A percentile compares a stretch with the other conserved stretches of the same genome.
Evolutionary conservation across 2,113 vertebrate genomes (phyloP).

Genomic region (Brachypodius melanocephalos): DNA sequence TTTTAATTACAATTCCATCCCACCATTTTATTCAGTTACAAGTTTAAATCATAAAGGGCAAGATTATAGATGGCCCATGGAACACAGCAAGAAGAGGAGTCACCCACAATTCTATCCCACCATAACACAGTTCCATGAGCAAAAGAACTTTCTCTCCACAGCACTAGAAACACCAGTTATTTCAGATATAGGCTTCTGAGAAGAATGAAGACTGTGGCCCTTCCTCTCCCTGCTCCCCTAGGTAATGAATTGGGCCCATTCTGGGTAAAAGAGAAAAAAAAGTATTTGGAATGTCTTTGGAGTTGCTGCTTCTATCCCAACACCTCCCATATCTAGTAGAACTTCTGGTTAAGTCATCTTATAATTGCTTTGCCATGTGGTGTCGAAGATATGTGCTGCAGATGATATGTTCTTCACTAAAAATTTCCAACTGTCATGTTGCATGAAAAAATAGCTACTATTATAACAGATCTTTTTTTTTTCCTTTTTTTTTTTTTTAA

Average conservation of each 20-base stretch:
- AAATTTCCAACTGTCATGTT: conserved; percentile 40
- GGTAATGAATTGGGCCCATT: background rate
- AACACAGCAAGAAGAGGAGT: background rate
- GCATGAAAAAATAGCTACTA: conserved; percentile 27
- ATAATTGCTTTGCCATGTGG: conserved; percentile 26
- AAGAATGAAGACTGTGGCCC: background rate
- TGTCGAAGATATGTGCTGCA: background rate
- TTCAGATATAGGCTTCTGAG: background rate
- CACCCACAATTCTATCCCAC: background rate
- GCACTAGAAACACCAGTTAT: background rate
- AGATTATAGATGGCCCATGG: background rate
- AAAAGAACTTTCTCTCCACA: background rate
- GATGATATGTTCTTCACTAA: background rate
- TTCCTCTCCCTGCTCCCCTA: background rate
- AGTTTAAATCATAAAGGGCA: background rate
- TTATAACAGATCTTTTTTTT: background rate
- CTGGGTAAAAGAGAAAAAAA: background rate
- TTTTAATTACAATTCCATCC: background rate
- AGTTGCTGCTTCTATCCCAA: background rate
- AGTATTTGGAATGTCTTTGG: background rate
- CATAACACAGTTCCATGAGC: background rate
- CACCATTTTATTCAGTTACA: background rate
- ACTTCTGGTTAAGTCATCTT: background rate
- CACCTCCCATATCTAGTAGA: background rate
- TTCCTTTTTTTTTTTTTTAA: background rate